phyloP scores from a whole-genome alignment of 2,113 vertebrate genomes.

The Actenoides hombroni region DNA sequence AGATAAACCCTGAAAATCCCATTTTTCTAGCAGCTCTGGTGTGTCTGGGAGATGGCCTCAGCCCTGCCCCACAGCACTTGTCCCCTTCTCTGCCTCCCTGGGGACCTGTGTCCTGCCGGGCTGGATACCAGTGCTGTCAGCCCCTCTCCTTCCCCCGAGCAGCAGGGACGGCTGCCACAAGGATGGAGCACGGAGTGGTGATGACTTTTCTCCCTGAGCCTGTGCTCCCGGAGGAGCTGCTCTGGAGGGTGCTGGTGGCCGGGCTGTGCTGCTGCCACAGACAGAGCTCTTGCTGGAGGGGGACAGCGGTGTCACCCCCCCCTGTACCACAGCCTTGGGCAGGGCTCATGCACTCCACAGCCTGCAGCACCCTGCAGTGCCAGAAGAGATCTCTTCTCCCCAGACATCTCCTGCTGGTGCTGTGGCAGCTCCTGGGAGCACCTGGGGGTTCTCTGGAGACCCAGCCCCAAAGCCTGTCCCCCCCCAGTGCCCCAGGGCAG shows the following conservation, averaged over 20 bases:
- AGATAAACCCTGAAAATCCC: background rate
- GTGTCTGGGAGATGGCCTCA: background rate
- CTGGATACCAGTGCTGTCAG: background rate
- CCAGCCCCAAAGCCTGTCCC: background rate
- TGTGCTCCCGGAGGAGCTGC: background rate
- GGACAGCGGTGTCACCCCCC: background rate
- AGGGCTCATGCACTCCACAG: background rate
- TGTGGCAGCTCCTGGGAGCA: background rate
- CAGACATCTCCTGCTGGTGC: background rate
- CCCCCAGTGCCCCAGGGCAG: background rate
- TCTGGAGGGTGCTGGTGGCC: background rate
- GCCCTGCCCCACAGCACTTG: rapidly evolving
- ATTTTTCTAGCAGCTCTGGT: background rate
- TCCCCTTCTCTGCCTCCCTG: background rate
- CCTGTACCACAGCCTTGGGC: background rate
- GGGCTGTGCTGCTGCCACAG: background rate
- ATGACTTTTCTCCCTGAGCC: too few relatives aligned
- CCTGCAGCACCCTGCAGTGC: background rate
- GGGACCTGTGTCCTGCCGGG: background rate
- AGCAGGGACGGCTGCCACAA: background rate
- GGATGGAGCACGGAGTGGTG: background rate
- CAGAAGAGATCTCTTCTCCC: background rate
- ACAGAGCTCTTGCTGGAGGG: background rate
- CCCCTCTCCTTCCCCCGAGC: rapidly evolving
- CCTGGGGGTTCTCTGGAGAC: background rate